Evolutionary conservation across 2,113 vertebrate genomes (phyloP).

Genomic region (Dermatemys mawii): DNA sequence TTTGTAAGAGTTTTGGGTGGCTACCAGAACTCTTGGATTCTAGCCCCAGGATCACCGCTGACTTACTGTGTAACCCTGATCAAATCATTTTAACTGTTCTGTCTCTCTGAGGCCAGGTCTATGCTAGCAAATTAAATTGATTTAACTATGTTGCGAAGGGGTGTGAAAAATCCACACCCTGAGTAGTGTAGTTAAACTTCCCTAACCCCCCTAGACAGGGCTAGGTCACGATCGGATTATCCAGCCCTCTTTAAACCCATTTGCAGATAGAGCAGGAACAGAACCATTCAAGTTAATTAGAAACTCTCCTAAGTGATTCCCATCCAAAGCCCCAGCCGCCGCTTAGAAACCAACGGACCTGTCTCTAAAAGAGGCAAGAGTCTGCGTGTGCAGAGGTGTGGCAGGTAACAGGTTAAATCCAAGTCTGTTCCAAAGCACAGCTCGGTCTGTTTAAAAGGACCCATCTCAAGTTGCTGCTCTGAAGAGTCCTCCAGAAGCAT

Average conservation of each 20-base stretch:
- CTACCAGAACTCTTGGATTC: neutral
- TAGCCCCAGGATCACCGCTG: neutral
- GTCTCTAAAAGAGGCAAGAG: neutral
- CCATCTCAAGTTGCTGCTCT: neutral
- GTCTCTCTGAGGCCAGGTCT: neutral
- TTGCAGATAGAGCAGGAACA: neutral
- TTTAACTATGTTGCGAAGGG: too few species aligned
- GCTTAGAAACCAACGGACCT: neutral
- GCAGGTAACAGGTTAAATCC: neutral
- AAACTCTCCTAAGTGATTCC: neutral
- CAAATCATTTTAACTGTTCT: neutral
- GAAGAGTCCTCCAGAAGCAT: accelerated
- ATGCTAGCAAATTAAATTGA: too few species aligned
- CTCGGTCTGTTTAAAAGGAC: neutral
- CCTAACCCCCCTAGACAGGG: too few species aligned
- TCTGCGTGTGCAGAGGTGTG: neutral
- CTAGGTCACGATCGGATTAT: neutral
- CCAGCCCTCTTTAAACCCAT: too few species aligned
- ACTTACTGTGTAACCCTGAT: neutral
- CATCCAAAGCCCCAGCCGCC: neutral
- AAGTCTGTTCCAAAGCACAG: neutral
- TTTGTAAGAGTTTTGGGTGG: neutral
- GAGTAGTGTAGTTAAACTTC: too few species aligned
- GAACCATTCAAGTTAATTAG: neutral
- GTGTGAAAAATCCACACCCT: too few species aligned